Conservation (phyloP, 2,113 vertebrate genomes). For the Aix galericulata region DNA sequence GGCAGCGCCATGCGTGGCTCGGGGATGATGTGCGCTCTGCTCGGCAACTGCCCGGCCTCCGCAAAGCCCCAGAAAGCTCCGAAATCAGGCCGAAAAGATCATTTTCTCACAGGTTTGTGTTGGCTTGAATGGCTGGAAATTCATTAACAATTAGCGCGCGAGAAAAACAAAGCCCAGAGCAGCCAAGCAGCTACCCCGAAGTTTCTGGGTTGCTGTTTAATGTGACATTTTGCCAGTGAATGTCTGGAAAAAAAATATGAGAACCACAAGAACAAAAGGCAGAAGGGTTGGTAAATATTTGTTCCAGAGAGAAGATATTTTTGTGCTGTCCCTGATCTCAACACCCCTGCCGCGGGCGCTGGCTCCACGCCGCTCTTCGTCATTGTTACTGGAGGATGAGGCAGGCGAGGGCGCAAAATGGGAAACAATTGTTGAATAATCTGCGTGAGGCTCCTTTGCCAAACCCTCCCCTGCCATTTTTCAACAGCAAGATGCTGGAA, state of each 20-base stretch:
- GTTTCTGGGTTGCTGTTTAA: conserved; percentile 63
- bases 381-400: conserved; percentile 72
- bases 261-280: conserved; percentile 74
- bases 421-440: conserved; percentile 73
- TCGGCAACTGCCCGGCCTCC: neutral
- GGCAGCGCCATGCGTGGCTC: neutral
- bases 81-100: neutral
- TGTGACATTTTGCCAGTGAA: conserved; percentile 71
- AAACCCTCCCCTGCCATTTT: conserved; percentile 44
- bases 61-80: fast-evolving
- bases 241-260: conserved; percentile 63
- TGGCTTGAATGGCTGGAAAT: conserved; percentile 41
- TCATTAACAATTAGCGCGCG: conserved; percentile 26
- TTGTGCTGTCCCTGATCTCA: conserved; percentile 74
- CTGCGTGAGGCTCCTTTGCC: conserved; percentile 22
- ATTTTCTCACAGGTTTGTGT: conserved; percentile 50
- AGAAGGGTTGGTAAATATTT: conserved; percentile 74
- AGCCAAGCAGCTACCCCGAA: conserved; percentile 61
- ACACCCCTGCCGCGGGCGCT: conserved; percentile 71
- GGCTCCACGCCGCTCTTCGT: conserved; percentile 70
- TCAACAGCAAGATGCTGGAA: conserved; percentile 48
- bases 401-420: conserved; percentile 70
- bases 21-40: neutral
- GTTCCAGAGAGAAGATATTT: conserved; percentile 74
- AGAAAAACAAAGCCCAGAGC: conserved; percentile 60